These are phyloP conservation scores for Amphipoea oculea DNA, from an alignment of 2,888 invertebrate genomes.

Conservation along the genomic window DNA sequence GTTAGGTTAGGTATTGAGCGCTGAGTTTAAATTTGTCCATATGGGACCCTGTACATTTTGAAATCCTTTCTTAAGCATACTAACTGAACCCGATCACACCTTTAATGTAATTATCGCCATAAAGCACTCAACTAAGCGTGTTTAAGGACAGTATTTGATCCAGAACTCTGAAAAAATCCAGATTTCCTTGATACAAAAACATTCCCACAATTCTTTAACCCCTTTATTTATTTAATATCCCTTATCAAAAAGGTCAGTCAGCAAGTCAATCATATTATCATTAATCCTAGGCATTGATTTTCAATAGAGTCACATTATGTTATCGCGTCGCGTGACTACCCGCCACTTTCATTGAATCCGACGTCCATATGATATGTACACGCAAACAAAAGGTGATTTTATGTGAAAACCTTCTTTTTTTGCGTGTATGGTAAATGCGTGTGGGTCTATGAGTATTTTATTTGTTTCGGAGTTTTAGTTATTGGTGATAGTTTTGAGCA, in stretches of 20 bases:
- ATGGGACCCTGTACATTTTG: too few species aligned
- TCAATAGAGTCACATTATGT: conserved; percentile 61
- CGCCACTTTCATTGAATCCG: conserved; percentile 53
- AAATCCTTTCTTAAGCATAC: too few species aligned
- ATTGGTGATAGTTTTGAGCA: background rate
- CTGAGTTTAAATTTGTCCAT: too few species aligned
- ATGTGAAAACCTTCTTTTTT: conserved; percentile 46
- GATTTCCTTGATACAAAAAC: background rate
- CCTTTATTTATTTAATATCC: conserved; percentile 20
- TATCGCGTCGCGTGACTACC: conserved; percentile 64
- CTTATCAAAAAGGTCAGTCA: conserved; percentile 51
- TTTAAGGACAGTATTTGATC: background rate
- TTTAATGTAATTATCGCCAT: background rate
- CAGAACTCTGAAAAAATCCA: background rate
- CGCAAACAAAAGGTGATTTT: conserved; percentile 60
- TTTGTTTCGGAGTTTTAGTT: background rate
- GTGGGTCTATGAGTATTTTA: background rate
- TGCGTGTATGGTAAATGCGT: conserved; percentile 20
- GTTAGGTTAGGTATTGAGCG: too few species aligned
- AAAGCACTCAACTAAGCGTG: background rate
- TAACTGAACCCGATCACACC: background rate
- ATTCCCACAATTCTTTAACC: background rate
- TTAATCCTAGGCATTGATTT: conserved; percentile 66
- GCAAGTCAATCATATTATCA: conserved; percentile 59
- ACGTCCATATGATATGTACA: conserved; percentile 56